These are phyloP conservation scores for Trididemnum nubilum DNA, from an alignment of 23 tunicate genomes.

Conservation along the genomic window DNA sequence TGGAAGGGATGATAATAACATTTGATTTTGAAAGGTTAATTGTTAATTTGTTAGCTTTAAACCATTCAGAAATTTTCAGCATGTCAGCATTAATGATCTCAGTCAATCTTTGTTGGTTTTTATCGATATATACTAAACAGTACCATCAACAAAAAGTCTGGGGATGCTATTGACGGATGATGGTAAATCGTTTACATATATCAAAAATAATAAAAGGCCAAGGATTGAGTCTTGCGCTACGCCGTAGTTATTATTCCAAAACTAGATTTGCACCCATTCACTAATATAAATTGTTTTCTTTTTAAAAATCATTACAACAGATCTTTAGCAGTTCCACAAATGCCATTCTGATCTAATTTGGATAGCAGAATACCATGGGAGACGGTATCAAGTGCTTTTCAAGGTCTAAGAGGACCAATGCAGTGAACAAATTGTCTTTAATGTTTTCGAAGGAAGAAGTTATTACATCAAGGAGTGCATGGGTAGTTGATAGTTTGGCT, in stretches of 20 bases:
- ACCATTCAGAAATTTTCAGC: neutral
- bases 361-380: neutral
- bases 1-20: neutral
- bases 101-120: neutral
- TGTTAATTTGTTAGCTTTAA: conserved; percentile 8
- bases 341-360: conserved; percentile 10
- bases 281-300: neutral
- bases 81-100: neutral
- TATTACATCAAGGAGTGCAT: neutral
- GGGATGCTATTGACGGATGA: neutral
- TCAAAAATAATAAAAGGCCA: neutral
- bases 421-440: neutral
- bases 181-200: neutral
- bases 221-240: neutral
- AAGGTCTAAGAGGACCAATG: conserved; percentile 1
- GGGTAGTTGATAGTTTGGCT: conserved; percentile 8
- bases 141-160: neutral
- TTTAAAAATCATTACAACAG: neutral
- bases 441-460: conserved; percentile 9
- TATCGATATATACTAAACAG: neutral
- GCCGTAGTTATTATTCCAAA: neutral
- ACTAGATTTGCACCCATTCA: neutral
- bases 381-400: conserved; percentile 6
- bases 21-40: neutral
- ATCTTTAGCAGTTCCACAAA: conserved; percentile 10